phyloP scores from a whole-genome alignment of 1,140 invertebrate species.

The Habropoda laboriosa region DNA sequence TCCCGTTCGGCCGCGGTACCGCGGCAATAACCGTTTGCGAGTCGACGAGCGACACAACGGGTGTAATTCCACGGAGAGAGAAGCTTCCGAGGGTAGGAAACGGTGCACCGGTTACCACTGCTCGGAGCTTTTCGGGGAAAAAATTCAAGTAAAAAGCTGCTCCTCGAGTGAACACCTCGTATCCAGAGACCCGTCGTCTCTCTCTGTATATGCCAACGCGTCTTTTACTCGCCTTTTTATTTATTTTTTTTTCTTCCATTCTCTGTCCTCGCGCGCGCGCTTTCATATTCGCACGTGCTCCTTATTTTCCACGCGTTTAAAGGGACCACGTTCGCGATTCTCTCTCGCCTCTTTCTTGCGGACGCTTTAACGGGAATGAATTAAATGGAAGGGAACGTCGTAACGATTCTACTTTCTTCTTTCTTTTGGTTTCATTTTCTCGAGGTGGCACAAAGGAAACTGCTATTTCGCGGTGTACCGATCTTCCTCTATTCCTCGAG shows the following conservation, averaged over 20 bases:
- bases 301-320: constrained; percentile 36
- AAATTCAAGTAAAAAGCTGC: constrained; percentile 36
- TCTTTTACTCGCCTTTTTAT: not conserved
- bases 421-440: too few species aligned
- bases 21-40: constrained; percentile 55
- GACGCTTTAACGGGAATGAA: constrained; percentile 39
- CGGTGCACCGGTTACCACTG: constrained; percentile 43
- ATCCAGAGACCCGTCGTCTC: too few species aligned
- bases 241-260: not conserved
- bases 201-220: constrained; percentile 20
- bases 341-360: not conserved
- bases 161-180: constrained; percentile 23
- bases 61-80: constrained; percentile 45
- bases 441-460: not conserved
- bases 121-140: not conserved
- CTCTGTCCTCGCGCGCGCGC: not conserved
- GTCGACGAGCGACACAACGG: constrained; percentile 18
- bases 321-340: constrained; percentile 11
- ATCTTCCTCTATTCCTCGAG: too few species aligned
- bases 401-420: not conserved
- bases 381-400: constrained; percentile 16
- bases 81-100: constrained; percentile 26
- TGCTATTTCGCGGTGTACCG: not conserved
- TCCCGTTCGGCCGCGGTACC: not conserved
- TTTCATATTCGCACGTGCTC: constrained; percentile 29